phyloP scores from a whole-genome alignment of 2,888 invertebrate genomes.

The Napeogenes inachia region DNA sequence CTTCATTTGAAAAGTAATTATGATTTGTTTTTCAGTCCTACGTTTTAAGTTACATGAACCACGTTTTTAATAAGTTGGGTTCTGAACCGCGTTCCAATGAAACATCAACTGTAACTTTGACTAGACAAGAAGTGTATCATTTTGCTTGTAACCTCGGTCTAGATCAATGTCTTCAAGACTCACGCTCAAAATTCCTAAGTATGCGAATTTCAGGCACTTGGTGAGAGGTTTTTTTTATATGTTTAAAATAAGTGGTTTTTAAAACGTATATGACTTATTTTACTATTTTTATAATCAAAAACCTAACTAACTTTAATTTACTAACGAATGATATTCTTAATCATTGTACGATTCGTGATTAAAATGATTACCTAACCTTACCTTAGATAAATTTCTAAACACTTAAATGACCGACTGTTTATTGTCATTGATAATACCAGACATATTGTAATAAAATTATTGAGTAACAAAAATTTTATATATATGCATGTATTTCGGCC shows the following conservation, averaged over 20 bases:
- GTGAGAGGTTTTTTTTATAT: conserved; percentile 32
- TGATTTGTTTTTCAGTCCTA: conserved; percentile 40
- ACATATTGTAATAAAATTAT: too few relatives aligned
- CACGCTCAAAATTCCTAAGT: conserved; percentile 44
- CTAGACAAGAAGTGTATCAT: conserved; percentile 74
- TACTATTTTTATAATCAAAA: conserved; percentile 11
- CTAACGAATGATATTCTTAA: too few relatives aligned
- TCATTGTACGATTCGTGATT: too few relatives aligned
- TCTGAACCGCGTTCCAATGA: conserved; percentile 47
- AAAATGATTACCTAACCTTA: too few relatives aligned
- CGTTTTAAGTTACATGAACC: conserved; percentile 53
- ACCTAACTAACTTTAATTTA: too few relatives aligned
- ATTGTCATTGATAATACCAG: too few relatives aligned
- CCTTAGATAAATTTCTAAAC: too few relatives aligned
- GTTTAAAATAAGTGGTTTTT: conserved; percentile 2
- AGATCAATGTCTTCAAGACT: conserved; percentile 71
- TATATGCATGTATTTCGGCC: too few relatives aligned
- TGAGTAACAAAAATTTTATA: too few relatives aligned
- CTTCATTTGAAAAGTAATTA: neutral
- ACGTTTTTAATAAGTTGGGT: conserved; percentile 49
- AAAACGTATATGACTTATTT: neutral
- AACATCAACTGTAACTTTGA: conserved; percentile 53
- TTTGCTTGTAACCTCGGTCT: conserved; percentile 82
- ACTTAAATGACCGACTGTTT: too few relatives aligned
- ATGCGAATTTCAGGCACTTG: conserved; percentile 41